Evolutionary conservation across 1,140 invertebrate genomes (phyloP).

Genomic region (Ceratoteleas bidentatus): DNA sequence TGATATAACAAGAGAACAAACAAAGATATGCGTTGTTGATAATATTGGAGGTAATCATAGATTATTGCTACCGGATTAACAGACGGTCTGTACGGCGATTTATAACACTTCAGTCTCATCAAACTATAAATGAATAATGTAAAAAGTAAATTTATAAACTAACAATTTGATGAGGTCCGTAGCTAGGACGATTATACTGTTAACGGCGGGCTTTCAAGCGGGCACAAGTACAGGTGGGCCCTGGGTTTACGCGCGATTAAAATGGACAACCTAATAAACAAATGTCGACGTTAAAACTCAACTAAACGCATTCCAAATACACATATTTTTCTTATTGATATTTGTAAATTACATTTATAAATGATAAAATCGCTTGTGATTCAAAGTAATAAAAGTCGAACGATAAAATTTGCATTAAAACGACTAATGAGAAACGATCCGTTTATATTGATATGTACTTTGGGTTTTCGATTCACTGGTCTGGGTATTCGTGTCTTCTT

Average conservation of each 20-base stretch:
- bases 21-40: slow-evolving; percentile 74
- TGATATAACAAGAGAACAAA: slow-evolving; percentile 52
- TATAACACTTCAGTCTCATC: slow-evolving; percentile 70
- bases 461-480: background rate
- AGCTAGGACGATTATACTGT: slow-evolving; percentile 58
- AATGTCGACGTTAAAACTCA: slow-evolving; percentile 17
- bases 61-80: slow-evolving; percentile 66
- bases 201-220: slow-evolving; percentile 34
- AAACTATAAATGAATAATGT: slow-evolving; percentile 64
- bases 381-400: slow-evolving; percentile 10
- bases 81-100: slow-evolving; percentile 63
- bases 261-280: slow-evolving; percentile 9
- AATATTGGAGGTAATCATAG: slow-evolving; percentile 74
- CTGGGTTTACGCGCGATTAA: slow-evolving; percentile 2
- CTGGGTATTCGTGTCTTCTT: too few relatives aligned
- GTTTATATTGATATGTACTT: background rate
- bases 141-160: slow-evolving; percentile 65
- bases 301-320: slow-evolving; percentile 35
- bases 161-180: slow-evolving; percentile 58
- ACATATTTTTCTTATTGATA: slow-evolving; percentile 50
- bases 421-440: background rate
- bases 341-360: slow-evolving; percentile 51
- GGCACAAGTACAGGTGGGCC: slow-evolving; percentile 9
- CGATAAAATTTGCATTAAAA: slow-evolving; percentile 12
- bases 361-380: slow-evolving; percentile 23